Evolutionary conservation across 1,140 invertebrate genomes (phyloP).

Genomic region (Drosophila micromelanica): DNA sequence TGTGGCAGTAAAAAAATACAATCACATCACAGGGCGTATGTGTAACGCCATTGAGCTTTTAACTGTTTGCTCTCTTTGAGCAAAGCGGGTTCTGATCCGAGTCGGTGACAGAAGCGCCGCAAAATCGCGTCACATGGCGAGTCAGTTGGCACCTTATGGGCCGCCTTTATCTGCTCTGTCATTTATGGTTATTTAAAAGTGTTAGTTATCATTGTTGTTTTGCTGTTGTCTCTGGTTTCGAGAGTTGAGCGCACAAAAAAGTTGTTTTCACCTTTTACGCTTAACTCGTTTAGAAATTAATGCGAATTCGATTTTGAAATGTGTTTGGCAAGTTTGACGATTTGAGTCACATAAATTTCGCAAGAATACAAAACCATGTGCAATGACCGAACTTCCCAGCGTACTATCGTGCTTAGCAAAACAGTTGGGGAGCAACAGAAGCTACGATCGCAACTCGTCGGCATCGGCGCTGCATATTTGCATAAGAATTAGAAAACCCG

Average conservation of each 20-base stretch:
- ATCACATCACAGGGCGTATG: conserved; percentile 48
- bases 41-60: conserved; percentile 55
- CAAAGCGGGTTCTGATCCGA: conserved; percentile 40
- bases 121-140: conserved; percentile 30
- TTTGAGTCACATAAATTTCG: conserved; percentile 69
- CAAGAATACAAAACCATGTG: conserved; percentile 44
- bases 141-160: conserved; percentile 51
- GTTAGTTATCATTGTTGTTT: conserved; percentile 65
- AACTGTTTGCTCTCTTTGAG: conserved; percentile 34
- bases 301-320: conserved; percentile 74
- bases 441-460: conserved; percentile 37
- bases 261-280: conserved; percentile 56
- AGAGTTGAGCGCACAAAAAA: conserved; percentile 23
- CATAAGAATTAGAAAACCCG: conserved; percentile 78
- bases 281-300: conserved; percentile 66
- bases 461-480: conserved; percentile 63
- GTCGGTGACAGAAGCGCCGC: conserved; percentile 29
- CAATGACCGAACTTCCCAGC: conserved; percentile 8
- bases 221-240: conserved; percentile 21
- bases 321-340: conserved; percentile 43
- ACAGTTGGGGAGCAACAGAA: conserved; percentile 65
- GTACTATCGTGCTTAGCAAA: conserved; percentile 57
- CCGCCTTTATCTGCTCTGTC: conserved; percentile 48
- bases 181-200: conserved; percentile 56
- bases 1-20: background rate